phyloP scores from a whole-genome alignment of 2,888 invertebrate genomes.

The Masnerella sp. region DNA sequence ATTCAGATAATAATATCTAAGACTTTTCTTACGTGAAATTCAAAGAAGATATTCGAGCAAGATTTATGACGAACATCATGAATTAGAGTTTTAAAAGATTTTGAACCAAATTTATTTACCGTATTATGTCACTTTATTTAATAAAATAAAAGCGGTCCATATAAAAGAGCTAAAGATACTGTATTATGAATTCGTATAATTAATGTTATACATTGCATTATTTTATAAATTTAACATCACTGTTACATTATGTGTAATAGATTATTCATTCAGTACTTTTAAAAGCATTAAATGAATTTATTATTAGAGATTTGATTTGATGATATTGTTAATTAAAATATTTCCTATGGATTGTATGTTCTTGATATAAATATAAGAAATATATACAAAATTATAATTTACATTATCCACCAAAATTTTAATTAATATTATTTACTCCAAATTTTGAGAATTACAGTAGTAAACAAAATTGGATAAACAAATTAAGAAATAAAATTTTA shows the following conservation, averaged over 20 bases:
- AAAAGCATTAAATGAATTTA: background rate
- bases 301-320: background rate
- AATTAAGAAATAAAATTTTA: too few relatives aligned
- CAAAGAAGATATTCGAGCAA: background rate
- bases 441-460: background rate
- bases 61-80: conserved; percentile 5
- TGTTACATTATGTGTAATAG: background rate
- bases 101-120: background rate
- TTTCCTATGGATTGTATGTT: too few relatives aligned
- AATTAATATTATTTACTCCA: conserved; percentile 11
- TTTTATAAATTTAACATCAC: background rate
- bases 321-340: background rate
- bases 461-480: too few relatives aligned
- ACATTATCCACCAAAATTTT: conserved; percentile 5
- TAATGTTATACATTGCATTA: background rate
- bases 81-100: conserved; percentile 1
- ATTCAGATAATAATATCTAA: conserved; percentile 6
- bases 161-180: too few relatives aligned
- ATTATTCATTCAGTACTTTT: background rate
- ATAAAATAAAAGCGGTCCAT: too few relatives aligned
- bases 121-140: background rate
- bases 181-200: background rate
- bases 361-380: background rate
- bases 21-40: conserved; percentile 5
- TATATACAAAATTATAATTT: background rate